Evolutionary conservation across 2,113 vertebrate genomes (phyloP), one percentile per base, ranked within the genome.

Genomic region (Thunnus thynnus): DNA sequence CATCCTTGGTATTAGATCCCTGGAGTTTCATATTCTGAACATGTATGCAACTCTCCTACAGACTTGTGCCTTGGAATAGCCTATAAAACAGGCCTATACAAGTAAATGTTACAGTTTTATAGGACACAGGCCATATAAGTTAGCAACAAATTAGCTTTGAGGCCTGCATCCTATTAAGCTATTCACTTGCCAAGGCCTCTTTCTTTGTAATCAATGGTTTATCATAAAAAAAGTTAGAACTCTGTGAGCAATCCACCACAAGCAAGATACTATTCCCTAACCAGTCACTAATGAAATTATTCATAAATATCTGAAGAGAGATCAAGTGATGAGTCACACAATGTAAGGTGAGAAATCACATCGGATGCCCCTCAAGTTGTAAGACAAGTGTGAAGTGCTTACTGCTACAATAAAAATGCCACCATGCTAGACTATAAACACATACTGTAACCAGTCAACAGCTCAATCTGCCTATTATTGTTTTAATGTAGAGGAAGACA

Each of bases 141-240:
- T 13, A 51, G 3, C 36, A 69, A 20, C 10, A 48, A 50, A 47
- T 65, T 3, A 56, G 48, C 41, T 60, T 27, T 70, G 27, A 61
- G 14, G 57, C 14, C 36, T 63, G 27, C 30, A 18, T 70, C 47
- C 17, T 17, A 41, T 56, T 3, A 64, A 3, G 58, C 46, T 71
- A 62, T 46, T 22, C 22, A 22, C 54, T 47, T 66, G 46, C n/a
- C 10, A 11, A 18, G 50, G 18, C 20, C 4, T 71, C 5, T 64
- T 72, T 55, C 14, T 71, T 64, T 84, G 55, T 44, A 67, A 82
- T 63, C 44, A 78, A n/a, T 58, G 73, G 20, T 41, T 76, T 22
- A 76, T 76, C 8, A 27, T 48, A 22, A 22, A 22, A 22, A 22
- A 22, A 22, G 22, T 22, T 22, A 22, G 22, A 22, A 22, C 22